phyloP scores from a whole-genome alignment of 2,797 vertebrate species.

The Sparus aurata region DNA sequence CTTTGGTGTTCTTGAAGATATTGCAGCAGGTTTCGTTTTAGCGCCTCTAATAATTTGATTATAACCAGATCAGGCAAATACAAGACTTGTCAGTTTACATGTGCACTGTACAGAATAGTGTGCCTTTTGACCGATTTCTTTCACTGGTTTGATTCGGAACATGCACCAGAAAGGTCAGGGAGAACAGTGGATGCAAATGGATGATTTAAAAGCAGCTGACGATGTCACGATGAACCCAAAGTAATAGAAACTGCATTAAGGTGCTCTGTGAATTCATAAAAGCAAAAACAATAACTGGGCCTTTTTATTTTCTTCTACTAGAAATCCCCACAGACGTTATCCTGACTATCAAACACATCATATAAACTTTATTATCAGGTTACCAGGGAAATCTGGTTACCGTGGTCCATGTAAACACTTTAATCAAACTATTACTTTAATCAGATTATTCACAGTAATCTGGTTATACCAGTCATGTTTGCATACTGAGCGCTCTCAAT shows the following conservation, averaged over 20 bases:
- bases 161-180: slow-evolving; percentile 27
- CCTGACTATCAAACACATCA: slow-evolving; percentile 34
- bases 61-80: slow-evolving; percentile 26
- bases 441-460: slow-evolving; percentile 55
- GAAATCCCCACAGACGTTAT: slow-evolving; percentile 24
- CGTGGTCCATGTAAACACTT: slow-evolving; percentile 49
- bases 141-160: slow-evolving; percentile 31
- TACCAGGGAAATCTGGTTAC: slow-evolving; percentile 49
- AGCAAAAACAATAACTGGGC: neutral
- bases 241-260: slow-evolving; percentile 4
- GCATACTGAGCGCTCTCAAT: slow-evolving; percentile 20
- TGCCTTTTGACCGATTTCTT: slow-evolving; percentile 19
- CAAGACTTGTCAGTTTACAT: neutral
- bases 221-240: slow-evolving; percentile 17
- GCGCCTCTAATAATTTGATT: slow-evolving; percentile 27
- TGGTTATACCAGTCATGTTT: slow-evolving; percentile 28
- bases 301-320: neutral
- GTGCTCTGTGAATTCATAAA: slow-evolving; percentile 8
- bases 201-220: slow-evolving; percentile 10
- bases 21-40: slow-evolving; percentile 14
- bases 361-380: slow-evolving; percentile 47
- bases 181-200: slow-evolving; percentile 49
- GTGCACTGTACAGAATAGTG: neutral
- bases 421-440: slow-evolving; percentile 62
- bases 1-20: slow-evolving; percentile 4